Evolutionary conservation across 2,888 invertebrate species (phyloP).

Genomic region (Actias luna): DNA sequence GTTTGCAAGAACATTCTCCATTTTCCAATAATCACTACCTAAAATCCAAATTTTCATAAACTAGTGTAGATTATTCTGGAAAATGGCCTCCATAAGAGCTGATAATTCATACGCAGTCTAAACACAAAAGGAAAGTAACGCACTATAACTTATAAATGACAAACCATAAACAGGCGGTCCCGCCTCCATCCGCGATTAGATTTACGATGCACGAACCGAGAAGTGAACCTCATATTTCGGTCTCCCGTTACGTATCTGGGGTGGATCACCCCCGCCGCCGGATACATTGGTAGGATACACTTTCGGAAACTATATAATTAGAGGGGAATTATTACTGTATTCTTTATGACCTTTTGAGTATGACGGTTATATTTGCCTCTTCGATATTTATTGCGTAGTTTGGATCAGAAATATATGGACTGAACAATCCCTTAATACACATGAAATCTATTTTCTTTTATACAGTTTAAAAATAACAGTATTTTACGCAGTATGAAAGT

Average conservation of each 20-base stretch:
- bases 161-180: constrained; percentile 46
- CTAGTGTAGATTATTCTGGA: too few species aligned
- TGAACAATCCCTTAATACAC: too few species aligned
- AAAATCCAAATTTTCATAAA: too few species aligned
- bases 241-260: constrained; percentile 54
- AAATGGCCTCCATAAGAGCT: too few species aligned
- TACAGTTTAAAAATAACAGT: too few species aligned
- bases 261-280: constrained; percentile 44
- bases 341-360: background rate
- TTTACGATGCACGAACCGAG: constrained; percentile 59
- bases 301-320: background rate
- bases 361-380: background rate
- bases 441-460: too few species aligned
- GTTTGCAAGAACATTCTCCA: too few species aligned
- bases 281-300: constrained; percentile 20
- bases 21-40: too few species aligned
- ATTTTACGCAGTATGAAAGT: too few species aligned
- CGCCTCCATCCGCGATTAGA: constrained; percentile 65
- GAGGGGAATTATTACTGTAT: background rate
- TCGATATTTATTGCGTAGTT: background rate
- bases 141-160: constrained; percentile 30
- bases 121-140: too few species aligned
- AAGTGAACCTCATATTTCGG: constrained; percentile 65
- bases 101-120: too few species aligned
- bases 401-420: too few species aligned